Evolutionary conservation across 2,888 invertebrate species (phyloP), one percentile per base, ranked within the genome.

Genomic region (Strigamia crassipes): DNA sequence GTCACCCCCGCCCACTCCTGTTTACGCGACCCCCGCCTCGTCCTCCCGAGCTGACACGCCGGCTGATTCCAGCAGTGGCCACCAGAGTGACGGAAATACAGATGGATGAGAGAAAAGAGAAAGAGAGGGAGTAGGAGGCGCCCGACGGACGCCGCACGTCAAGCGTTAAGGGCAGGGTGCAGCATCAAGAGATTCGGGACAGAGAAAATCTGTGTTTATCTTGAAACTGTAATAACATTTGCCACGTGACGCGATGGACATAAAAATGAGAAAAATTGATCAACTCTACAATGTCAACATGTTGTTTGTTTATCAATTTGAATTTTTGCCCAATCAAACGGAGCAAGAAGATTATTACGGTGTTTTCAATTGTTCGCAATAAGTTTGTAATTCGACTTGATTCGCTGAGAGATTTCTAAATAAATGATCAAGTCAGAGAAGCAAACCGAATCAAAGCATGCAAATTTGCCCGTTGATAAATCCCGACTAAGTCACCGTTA

Each of bases 1-100:
- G 80, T 80, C 80, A 51, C 80, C 51, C 41, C 41, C 80, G 79
- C 41, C 79, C 73, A 73, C 73, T 73, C 73, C 73, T 73, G 73
- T 73, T 73, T 73, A 73, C 73, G 73, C 73, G 73, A 73, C 73
- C 73, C 73, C 73, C 73, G 73, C 73, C 73, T 73, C 73, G 73
- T 73, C 73, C 73, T 73, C 73, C 73, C 73, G 23, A 66, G 61
- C 21, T 23, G 61, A 18, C 61, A 73, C 31, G 73, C 73, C 73
- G 27, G 73, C 10, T 73, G 73, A 73, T 31, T 73, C 73, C 73
- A 73, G 73, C 73, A 12, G 8, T n/a, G 73, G 73, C 73, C 73
- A 73, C 73, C 73, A 31, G 73, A 31, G 73, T 73, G 15, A n/a
- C 1, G 61, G 61, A 66, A n/a, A 23, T 15, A 66, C 23, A 18